Percentiles rank a stretch among this genome's conserved stretches.
Conservation (phyloP, 2,797 vertebrate species). For the Diceros bicornis region DNA sequence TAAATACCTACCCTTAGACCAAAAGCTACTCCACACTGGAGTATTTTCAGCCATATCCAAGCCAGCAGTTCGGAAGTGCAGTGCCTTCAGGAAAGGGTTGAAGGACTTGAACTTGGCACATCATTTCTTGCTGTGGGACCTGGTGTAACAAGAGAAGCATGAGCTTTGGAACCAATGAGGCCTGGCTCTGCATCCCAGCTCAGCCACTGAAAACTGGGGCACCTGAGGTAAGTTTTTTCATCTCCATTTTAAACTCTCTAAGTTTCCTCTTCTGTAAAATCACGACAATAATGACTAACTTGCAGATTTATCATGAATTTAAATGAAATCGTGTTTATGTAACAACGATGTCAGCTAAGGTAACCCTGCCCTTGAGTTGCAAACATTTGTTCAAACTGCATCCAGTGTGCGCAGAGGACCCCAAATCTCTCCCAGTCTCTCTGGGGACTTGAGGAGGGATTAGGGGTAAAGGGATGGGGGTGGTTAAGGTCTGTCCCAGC, state of each 20-base stretch:
- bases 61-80: background rate
- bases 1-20: background rate
- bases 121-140: conserved; percentile 24
- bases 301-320: conserved; percentile 28
- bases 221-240: background rate
- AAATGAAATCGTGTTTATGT: conserved; percentile 42
- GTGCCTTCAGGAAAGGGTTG: background rate
- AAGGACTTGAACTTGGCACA: conserved; percentile 58
- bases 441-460: background rate
- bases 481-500: background rate
- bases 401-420: background rate
- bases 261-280: conserved; percentile 57
- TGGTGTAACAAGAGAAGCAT: background rate
- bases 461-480: background rate
- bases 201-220: background rate
- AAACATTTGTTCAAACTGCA: conserved; percentile 50
- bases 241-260: conserved; percentile 21
- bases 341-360: conserved; percentile 14
- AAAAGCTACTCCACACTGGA: background rate
- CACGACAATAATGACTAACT: background rate
- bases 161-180: background rate
- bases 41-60: conserved; percentile 30
- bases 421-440: background rate
- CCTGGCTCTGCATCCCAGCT: background rate
- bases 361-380: conserved; percentile 54